Conservation (phyloP, 2,888 invertebrate genomes). For the Cynaeus angustus region DNA sequence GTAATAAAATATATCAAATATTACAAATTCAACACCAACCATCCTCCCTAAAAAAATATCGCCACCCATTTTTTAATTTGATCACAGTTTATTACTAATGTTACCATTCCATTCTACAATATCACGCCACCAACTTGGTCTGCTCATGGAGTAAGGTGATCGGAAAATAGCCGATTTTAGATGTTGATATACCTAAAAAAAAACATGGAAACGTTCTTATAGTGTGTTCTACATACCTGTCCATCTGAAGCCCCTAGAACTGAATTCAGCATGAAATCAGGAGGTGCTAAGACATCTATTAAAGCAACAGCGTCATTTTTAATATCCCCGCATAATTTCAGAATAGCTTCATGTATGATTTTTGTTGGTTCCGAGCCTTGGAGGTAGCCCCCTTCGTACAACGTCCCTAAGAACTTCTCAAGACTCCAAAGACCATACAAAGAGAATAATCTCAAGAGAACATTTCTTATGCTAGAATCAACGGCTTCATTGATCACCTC, state of each 20-base stretch:
- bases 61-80: too few species aligned
- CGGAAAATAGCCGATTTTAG: slow-evolving; percentile 79
- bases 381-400: slow-evolving; percentile 78
- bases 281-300: slow-evolving; percentile 89
- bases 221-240: too few species aligned
- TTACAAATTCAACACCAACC: slow-evolving; percentile 23
- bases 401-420: slow-evolving; percentile 84
- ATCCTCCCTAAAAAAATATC: background rate
- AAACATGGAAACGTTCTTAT: too few species aligned
- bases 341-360: slow-evolving; percentile 79
- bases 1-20: slow-evolving; percentile 19
- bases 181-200: slow-evolving; percentile 86
- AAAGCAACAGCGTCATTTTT: slow-evolving; percentile 85
- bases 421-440: slow-evolving; percentile 81
- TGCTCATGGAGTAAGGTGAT: slow-evolving; percentile 78
- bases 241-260: slow-evolving; percentile 91
- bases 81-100: slow-evolving; percentile 41
- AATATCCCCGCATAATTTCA: slow-evolving; percentile 77
- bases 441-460: slow-evolving; percentile 77
- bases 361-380: slow-evolving; percentile 74
- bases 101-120: slow-evolving; percentile 70
- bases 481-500: slow-evolving; percentile 69
- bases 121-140: slow-evolving; percentile 87
- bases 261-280: slow-evolving; percentile 90
- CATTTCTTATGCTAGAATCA: slow-evolving; percentile 73